Conservation (phyloP, 2,797 vertebrate species). For the Gambusia yucatana region DNA sequence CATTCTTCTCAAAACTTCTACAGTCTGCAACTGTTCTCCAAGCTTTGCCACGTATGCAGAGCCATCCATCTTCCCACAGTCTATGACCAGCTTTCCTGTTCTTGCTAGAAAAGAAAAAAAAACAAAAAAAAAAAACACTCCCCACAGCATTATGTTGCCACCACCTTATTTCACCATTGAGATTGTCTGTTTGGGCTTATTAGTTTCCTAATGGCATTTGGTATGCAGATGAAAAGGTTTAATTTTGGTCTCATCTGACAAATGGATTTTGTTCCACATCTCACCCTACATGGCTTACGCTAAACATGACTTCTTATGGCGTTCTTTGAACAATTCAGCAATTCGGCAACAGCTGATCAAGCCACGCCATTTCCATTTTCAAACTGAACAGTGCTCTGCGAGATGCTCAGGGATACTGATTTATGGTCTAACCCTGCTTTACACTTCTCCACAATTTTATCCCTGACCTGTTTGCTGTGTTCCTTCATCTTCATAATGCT, state of each 20-base stretch:
- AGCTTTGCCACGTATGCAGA: background rate
- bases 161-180: background rate
- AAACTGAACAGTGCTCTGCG: background rate
- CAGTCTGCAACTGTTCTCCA: background rate
- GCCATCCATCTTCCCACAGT: background rate
- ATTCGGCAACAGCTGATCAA: background rate
- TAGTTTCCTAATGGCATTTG: background rate
- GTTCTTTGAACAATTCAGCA: background rate
- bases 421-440: background rate
- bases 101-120: background rate
- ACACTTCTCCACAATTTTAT: background rate
- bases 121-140: background rate
- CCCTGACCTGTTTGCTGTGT: background rate
- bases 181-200: background rate
- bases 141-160: background rate
- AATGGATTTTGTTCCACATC: background rate
- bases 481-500: background rate
- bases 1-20: background rate
- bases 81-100: background rate
- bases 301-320: background rate
- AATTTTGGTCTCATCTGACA: background rate
- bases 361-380: background rate
- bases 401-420: background rate
- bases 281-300: background rate
- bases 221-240: background rate